Base-by-base conservation (phyloP, 1,140 invertebrate species). In the Sycophila sp. region DNA sequence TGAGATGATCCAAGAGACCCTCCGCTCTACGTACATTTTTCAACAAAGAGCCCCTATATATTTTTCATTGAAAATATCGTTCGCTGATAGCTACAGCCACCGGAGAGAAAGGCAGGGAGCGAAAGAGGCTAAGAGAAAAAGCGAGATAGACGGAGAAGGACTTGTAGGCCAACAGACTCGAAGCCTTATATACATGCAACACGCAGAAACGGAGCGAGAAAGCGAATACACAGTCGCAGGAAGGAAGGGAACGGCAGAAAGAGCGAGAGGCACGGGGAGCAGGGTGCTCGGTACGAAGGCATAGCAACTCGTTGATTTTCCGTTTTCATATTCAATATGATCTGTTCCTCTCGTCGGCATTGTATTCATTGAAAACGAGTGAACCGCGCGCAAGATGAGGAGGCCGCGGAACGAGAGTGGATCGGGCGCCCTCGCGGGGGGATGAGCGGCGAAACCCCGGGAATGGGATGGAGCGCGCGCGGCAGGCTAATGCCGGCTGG, bases 241-340 rank as follows among this genome's bases (percentile, higher is more conserved):
- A 22, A 47, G 19, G 42, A 22, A 47, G 17, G 11, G 24, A 38
- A 22, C 5, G 17, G 28, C n/a, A 53, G 42, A 7, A 13, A 15
- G 40, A 26, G 10, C 26, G 34, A 42, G n/a, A 7, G 47, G 22
- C n/a, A 62, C 13, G 56, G 24, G 2, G 13, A 32, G 49, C 40
- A 28, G 62, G n/a, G 36, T 19, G 53, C 2, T n/a, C n/a, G n/a
- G 32, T 24, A 11, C 15, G 28, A 17, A 22, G 40, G 66, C 38
- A 32, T 51, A 58, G 77, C 75, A 77, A 79, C 82, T 84, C 84
- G 83, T 86, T 85, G 81, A 85, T 86, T 86, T 83, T 77, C 80
- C 81, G 83, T 85, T 85, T 86, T 85, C 83, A 84, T 85, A 85
- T 86, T 85, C 80, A 85, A 85, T 85, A 86, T 85, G 83, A 84